Percentiles rank a stretch among this genome's conserved stretches.
Conservation (phyloP, 2,888 invertebrate species). For the Cotesia congregata region DNA sequence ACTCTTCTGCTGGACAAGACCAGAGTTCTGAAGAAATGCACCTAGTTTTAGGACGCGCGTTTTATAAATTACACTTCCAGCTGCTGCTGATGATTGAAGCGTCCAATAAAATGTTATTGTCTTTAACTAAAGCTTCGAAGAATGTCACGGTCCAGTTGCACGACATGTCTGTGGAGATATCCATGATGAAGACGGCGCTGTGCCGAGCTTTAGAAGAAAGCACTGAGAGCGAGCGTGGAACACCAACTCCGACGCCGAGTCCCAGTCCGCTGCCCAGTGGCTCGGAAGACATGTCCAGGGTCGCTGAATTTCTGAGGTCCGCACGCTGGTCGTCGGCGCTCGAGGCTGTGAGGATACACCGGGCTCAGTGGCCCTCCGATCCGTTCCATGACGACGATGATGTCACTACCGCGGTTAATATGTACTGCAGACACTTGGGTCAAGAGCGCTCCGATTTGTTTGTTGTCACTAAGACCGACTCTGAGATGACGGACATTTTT, state of each 20-base stretch:
- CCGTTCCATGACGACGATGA: constrained; percentile 82
- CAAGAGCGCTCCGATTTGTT: constrained; percentile 84
- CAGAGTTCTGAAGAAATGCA: constrained; percentile 79
- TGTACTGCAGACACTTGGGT: constrained; percentile 89
- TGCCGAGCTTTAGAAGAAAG: constrained; percentile 75
- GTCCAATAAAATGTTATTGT: constrained; percentile 85
- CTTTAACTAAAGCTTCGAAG: constrained; percentile 75
- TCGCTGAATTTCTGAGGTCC: constrained; percentile 68
- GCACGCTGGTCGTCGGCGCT: constrained; percentile 81
- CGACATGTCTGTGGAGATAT: constrained; percentile 77
- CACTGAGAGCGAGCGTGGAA: constrained; percentile 76
- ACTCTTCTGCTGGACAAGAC: constrained; percentile 72
- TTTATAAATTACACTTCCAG: constrained; percentile 95
- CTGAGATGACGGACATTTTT: constrained; percentile 81
- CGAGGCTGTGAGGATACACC: constrained; percentile 76
- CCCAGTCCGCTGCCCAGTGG: constrained; percentile 71
- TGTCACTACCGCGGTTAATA: constrained; percentile 87
- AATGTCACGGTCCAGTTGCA: constrained; percentile 76
- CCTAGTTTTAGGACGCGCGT: constrained; percentile 85
- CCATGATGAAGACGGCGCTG: constrained; percentile 74
- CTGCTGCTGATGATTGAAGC: constrained; percentile 89
- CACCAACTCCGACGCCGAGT: constrained; percentile 76
- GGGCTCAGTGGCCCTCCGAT: constrained; percentile 73
- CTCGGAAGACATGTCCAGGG: constrained; percentile 67
- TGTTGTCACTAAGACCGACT: constrained; percentile 80